Base-by-base conservation (phyloP, 2,888 invertebrate genomes). In the Hoplodrina ambigua region DNA sequence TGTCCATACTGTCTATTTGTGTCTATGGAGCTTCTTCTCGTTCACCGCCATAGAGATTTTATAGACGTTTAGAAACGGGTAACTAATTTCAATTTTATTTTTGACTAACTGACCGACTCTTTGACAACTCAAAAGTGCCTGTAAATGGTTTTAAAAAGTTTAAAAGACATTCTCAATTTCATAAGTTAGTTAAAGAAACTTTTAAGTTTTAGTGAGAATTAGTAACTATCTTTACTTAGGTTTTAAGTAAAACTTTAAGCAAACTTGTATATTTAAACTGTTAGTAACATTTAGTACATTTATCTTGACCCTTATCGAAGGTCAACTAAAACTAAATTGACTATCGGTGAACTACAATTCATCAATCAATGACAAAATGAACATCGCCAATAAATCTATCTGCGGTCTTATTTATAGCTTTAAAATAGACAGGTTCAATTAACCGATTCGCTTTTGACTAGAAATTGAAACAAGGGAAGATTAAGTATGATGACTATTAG, bases 381-480 rank as follows among this genome's bases (percentile, higher is more conserved):
- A 69, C 25, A 44, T 25, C 8, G 33, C n/a, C 41, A 20, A 79
- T 79, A 65, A 73, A 73, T 78, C 57, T 57, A 25, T 60, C 49
- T 55, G 58, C 10, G 61, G 78, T 71, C 63, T 53, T 41, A 41
- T 41, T 53, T 41, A 41, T 41, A 57, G 53, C 25, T 60, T 20
- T 1, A 2, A 56, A 69, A 70, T 20, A 56, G 57, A 59, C 33
- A 19, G 37, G 20, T 58, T 33, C 5, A 37, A 58, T 41, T n/a
- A 52, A 13, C 4, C 11, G 53, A 52, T 62, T 52, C 10, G 15
- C 20, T 52, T 50, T 56, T 41, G 19, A 46, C 10, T 54, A n/a
- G 25, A 50, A 15, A 33, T 50, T 50, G 15, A 5, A 73, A 37
- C 25, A 20, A n/a, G 53, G 2, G 19, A 44, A 46, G 20, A 44